Base-by-base conservation (phyloP, 2,113 vertebrate species). In the Solenodon paradoxus region DNA sequence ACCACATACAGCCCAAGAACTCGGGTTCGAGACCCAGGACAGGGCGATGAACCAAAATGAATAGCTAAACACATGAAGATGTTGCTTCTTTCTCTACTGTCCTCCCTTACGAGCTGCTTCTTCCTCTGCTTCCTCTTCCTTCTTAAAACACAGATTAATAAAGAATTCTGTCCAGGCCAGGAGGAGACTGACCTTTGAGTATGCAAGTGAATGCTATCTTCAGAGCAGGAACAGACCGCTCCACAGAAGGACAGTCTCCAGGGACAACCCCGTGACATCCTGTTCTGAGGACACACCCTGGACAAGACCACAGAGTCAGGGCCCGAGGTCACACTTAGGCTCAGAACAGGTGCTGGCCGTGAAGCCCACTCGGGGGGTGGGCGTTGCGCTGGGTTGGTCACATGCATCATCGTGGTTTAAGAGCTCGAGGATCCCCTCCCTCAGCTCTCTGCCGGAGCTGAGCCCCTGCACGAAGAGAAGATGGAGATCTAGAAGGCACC, bases 371-470 rank as follows among this genome's bases (percentile, higher is more conserved):
- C 1, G 11, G 59, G 68, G 7, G 53, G 28, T 15, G 79, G 35
- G 84, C n/a, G 28, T 35, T 32, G 42, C 38, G 0, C 2, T 7
- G 7, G 20, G 19, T 59, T 49, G 0, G 0, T 40, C 16, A 8
- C 0, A 45, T 2, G 75, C 4, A 3, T 83, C n/a, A n/a, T n/a
- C n/a, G n/a, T n/a, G n/a, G n/a, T n/a, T n/a, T n/a, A n/a, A n/a
- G n/a, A n/a, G n/a, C n/a, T n/a, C n/a, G n/a, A n/a, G n/a, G n/a
- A n/a, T n/a, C 32, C 15, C 38, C 40, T 57, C 9, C 0, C 1
- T 51, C 51, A 35, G 40, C 77, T 13, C n/a, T 59, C 3, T 0
- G 2, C 79, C 15, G 45, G 5, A 66, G 35, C 63, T 17, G 49
- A 68, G 4, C 30, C 4, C 49, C 32, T 40, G 35, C 13, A 42